These are phyloP conservation scores for Nasonovia ribisnigri DNA, from an alignment of 2,888 invertebrate genomes.

Conservation along the genomic window DNA sequence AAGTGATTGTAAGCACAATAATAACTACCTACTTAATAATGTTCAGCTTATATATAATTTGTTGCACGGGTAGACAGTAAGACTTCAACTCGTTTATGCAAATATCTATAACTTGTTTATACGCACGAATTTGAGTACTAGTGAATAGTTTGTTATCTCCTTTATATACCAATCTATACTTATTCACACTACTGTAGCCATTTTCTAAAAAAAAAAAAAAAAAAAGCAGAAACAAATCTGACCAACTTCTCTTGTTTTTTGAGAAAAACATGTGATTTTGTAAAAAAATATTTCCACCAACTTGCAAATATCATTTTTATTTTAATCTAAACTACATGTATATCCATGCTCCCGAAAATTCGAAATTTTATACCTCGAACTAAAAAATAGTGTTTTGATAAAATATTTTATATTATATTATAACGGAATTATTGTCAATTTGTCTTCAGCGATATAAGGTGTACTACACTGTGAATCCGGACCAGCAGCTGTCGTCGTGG, in stretches of 20 bases:
- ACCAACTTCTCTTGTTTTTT: not conserved
- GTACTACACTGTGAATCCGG: conserved; percentile 92
- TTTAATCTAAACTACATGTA: too few species aligned
- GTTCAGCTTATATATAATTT: not conserved
- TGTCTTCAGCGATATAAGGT: conserved; percentile 92
- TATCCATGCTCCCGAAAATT: too few species aligned
- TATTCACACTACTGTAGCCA: not conserved
- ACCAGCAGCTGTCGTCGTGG: conserved; percentile 90
- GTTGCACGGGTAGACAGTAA: not conserved
- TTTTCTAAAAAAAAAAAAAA: not conserved
- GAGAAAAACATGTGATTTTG: too few species aligned
- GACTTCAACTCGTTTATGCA: not conserved
- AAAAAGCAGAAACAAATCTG: too few species aligned
- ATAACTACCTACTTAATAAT: not conserved
- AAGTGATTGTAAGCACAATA: conserved; percentile 85
- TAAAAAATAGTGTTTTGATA: too few species aligned
- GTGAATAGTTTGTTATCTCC: not conserved
- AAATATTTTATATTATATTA: too few species aligned
- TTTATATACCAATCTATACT: not conserved
- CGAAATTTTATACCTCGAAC: not conserved
- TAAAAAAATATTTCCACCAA: too few species aligned
- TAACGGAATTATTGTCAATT: not conserved
- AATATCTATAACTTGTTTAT: not conserved
- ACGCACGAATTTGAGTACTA: not conserved
- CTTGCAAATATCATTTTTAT: too few species aligned